Percentiles rank a stretch among this genome's conserved stretches.
phyloP scores from a whole-genome alignment of 1,140 invertebrate genomes.

The Capitella teleta region DNA sequence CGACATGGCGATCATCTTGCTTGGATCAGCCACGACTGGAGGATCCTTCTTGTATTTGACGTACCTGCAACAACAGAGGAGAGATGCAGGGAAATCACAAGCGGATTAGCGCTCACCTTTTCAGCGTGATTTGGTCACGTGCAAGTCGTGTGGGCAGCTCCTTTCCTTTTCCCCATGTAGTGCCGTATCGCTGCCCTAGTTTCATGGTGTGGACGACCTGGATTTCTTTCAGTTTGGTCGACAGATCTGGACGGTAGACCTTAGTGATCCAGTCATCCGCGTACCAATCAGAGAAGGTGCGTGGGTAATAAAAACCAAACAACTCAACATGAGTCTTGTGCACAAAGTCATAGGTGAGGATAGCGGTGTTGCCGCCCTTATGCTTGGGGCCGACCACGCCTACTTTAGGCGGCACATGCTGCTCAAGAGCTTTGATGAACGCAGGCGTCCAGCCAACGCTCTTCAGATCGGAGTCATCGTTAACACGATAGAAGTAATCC shows the following conservation, averaged over 20 bases:
- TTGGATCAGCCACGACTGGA: not conserved
- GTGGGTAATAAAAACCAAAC: constrained; percentile 3
- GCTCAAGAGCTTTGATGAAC: not conserved
- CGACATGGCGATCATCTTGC: constrained; percentile 5
- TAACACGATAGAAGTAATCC: constrained; percentile 11
- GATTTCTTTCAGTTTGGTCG: constrained; percentile 1
- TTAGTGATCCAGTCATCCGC: constrained; percentile 6
- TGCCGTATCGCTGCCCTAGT: constrained; percentile 4
- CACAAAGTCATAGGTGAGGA: constrained; percentile 8
- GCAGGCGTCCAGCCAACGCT: constrained; percentile 9
- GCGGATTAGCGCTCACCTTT: not conserved
- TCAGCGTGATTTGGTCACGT: not conserved
- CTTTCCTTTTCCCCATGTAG: not conserved
- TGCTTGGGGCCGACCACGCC: constrained; percentile 4
- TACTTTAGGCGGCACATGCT: not conserved
- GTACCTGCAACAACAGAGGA: not conserved
- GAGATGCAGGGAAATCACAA: not conserved
- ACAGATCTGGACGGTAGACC: not conserved
- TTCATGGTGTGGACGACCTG: constrained; percentile 2
- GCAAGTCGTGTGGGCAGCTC: not conserved
- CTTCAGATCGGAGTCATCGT: constrained; percentile 10
- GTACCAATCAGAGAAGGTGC: not conserved
- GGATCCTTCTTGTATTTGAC: not conserved
- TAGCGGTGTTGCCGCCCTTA: not conserved
- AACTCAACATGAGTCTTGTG: constrained; percentile 2